Evolutionary conservation across 2,113 vertebrate genomes (phyloP), one percentile per base, ranked within the genome.

Genomic region (Otus sunia): DNA sequence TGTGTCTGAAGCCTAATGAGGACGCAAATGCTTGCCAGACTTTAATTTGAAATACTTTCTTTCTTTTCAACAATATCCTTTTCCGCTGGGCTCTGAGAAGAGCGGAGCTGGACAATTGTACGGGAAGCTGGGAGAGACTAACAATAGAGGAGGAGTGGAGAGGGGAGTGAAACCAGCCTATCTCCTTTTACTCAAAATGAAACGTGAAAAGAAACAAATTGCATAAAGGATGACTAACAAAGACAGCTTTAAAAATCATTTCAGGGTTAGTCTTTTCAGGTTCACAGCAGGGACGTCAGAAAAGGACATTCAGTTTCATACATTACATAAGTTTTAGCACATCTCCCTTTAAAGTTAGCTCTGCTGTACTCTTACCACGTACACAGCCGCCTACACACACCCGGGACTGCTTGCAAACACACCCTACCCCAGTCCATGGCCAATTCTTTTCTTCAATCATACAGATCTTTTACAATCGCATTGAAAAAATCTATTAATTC

Each of bases 131-230:
- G 91, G 89, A 79, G 86, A 68, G 89, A 39, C 62, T 52, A 76
- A 96, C 86, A 91, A 92, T 73, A 73, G 92, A 82, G 96, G 92
- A 90, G 88, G 88, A 95, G 95, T 37, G 55, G 80, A 74, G 76
- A n/a, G 58, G 56, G 85, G 84, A 91, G 49, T 36, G 77, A 45
- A 89, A 92, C 56, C 92, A 72, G 43, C 86, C 91, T 12, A 14
- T 43, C 91, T 78, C 64, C 80, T 94, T 69, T 21, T 43, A 32
- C 66, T 68, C 43, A 23, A 58, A 92, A 92, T n/a, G n/a, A 85
- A 95, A 95, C 15, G 49, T 8, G 82, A 90, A 96, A 91, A 91
- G 92, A 91, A 92, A 95, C 89, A 95, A 92, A 90, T 21, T 53
- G 67, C 91, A 79, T 23, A 64, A 79, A 92, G 83, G 94, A 60